phyloP scores from a whole-genome alignment of 2,888 invertebrate genomes.

The Noctua janthina region DNA sequence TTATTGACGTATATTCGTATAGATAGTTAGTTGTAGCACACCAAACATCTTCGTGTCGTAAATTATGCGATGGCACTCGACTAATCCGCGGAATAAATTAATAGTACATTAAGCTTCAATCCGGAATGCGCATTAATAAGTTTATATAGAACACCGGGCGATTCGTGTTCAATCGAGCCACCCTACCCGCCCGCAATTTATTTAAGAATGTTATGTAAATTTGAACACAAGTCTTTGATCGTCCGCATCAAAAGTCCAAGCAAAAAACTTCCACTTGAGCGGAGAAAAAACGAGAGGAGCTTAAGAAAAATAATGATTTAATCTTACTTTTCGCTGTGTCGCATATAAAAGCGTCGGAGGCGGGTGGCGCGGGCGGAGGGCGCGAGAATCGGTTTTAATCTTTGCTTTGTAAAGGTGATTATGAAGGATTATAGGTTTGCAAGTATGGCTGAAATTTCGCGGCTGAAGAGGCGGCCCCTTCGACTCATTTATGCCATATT shows the following conservation, averaged over 20 bases:
- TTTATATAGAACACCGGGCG: constrained; percentile 79
- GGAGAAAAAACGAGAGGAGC: constrained; percentile 88
- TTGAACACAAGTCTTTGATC: constrained; percentile 90
- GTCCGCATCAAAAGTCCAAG: constrained; percentile 90
- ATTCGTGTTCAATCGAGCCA: constrained; percentile 77
- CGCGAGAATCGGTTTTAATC: constrained; percentile 90
- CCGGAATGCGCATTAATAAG: constrained; percentile 85
- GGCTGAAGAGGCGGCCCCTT: constrained; percentile 84
- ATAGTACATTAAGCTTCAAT: constrained; percentile 86
- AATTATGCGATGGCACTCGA: constrained; percentile 80
- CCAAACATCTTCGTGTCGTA: constrained; percentile 64
- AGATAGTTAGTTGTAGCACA: constrained; percentile 18
- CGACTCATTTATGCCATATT: constrained; percentile 87
- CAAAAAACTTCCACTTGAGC: constrained; percentile 87
- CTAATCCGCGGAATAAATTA: constrained; percentile 86
- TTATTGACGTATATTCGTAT: neutral
- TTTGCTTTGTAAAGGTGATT: constrained; percentile 92
- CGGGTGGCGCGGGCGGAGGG: constrained; percentile 77
- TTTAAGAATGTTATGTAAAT: constrained; percentile 91
- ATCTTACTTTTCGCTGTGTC: constrained; percentile 90
- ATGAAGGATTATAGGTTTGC: constrained; percentile 91
- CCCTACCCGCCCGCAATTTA: constrained; percentile 86
- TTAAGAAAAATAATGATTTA: constrained; percentile 91
- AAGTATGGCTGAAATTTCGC: constrained; percentile 90
- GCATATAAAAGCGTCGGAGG: constrained; percentile 87